A percentile compares a stretch with the other conserved stretches of the same genome.
These are phyloP conservation scores for Zalophus californianus DNA, from an alignment of 2,797 vertebrate genomes.

Conservation along the genomic window DNA sequence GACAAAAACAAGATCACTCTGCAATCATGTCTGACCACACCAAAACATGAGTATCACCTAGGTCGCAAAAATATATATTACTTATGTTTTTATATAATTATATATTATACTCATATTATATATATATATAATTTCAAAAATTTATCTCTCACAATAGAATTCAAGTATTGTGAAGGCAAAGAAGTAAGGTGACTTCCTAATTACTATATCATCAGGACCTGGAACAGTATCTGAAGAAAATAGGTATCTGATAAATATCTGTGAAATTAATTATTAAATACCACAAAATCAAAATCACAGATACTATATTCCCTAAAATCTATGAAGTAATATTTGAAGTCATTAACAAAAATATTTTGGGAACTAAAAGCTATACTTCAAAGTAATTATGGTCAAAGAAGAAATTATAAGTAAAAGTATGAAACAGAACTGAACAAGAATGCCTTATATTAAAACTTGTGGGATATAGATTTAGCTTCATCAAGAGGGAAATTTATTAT, in stretches of 20 bases:
- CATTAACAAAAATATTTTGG: constrained; percentile 27
- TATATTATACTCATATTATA: neutral
- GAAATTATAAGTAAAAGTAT: neutral
- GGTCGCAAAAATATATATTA: neutral
- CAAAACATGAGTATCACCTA: neutral
- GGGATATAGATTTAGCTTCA: neutral
- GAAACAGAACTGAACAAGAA: constrained; percentile 30
- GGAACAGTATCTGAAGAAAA: neutral
- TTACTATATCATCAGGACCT: neutral
- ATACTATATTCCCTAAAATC: neutral
- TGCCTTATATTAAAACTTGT: constrained; percentile 27
- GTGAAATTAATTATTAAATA: constrained; percentile 41
- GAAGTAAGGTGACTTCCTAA: neutral
- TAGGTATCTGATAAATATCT: constrained; percentile 18
- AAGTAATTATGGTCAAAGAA: constrained; percentile 37
- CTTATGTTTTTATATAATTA: neutral
- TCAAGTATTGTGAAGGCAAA: constrained; percentile 5
- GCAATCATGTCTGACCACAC: neutral
- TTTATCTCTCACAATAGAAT: neutral
- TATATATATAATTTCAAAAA: neutral
- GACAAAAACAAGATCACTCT: neutral
- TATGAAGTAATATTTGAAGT: constrained; percentile 31
- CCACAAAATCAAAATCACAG: constrained; percentile 37
- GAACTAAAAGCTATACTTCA: constrained; percentile 30
- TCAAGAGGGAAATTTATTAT: neutral